Percentiles rank a stretch among this genome's conserved stretches.
Evolutionary conservation across 2,113 vertebrate species (phyloP).

Genomic region (Anas platyrhynchos): DNA sequence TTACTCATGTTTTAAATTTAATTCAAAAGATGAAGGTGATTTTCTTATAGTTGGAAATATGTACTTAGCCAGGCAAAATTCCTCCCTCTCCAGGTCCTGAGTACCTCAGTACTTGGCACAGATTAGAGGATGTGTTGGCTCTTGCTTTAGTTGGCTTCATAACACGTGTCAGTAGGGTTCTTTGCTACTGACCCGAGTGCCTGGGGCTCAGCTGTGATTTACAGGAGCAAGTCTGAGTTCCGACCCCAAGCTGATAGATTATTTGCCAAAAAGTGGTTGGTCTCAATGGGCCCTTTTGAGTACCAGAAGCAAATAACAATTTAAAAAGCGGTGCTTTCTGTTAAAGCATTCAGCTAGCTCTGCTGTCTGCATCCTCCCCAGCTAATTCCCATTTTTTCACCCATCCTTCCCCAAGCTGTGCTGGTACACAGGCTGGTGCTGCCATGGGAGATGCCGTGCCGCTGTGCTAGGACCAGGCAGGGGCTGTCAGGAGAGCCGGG

Average conservation of each 20-base stretch:
- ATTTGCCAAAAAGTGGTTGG: background rate
- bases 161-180: background rate
- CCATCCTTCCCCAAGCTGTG: background rate
- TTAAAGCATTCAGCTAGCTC: background rate
- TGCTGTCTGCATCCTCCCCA: background rate
- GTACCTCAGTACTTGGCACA: rapidly evolving
- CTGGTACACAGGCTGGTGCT: rapidly evolving
- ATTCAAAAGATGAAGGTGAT: background rate
- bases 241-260: too few relatives aligned
- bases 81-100: background rate
- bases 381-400: background rate
- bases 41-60: background rate
- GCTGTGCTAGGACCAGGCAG: background rate
- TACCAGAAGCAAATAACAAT: background rate
- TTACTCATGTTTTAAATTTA: background rate
- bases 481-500: background rate
- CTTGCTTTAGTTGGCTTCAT: background rate
- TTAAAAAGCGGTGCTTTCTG: background rate
- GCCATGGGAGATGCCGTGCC: too few relatives aligned
- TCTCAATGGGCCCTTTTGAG: rapidly evolving
- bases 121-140: background rate
- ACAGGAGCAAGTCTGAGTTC: background rate
- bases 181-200: background rate
- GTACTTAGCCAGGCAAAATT: background rate
- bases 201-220: background rate